Evolutionary conservation across 1,140 invertebrate species (phyloP).

Genomic region (Centruroides vittatus): DNA sequence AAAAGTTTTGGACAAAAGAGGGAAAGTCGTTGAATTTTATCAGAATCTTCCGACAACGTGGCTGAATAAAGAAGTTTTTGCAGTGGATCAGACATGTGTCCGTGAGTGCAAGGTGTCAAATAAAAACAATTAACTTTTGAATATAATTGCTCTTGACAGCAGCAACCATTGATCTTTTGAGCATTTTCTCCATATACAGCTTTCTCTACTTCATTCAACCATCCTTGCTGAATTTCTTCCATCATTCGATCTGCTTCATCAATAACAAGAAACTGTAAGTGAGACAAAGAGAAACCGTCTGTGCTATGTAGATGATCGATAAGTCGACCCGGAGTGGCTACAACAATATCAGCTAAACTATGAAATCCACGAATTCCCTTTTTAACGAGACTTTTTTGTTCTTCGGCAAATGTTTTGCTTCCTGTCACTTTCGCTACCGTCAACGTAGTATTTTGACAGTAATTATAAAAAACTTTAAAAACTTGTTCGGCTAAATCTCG

Average conservation of each 20-base stretch:
- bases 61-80: conserved; percentile 94
- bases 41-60: conserved; percentile 88
- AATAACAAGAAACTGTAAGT: conserved; percentile 62
- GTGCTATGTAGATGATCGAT: conserved; percentile 83
- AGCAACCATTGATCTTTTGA: conserved; percentile 4
- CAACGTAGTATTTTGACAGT: conserved; percentile 51
- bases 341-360: conserved; percentile 60
- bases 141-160: not conserved
- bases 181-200: conserved; percentile 15
- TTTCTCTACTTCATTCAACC: conserved; percentile 52
- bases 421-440: conserved; percentile 59
- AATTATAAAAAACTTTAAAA: conserved; percentile 41
- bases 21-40: conserved; percentile 71
- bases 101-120: conserved; percentile 6
- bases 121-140: not conserved
- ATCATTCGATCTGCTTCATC: conserved; percentile 93
- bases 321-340: conserved; percentile 83
- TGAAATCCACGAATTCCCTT: conserved; percentile 32
- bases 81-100: conserved; percentile 30
- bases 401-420: conserved; percentile 49
- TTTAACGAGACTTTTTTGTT: conserved; percentile 56
- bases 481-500: conserved; percentile 83
- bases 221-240: conserved; percentile 77
- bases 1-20: conserved; percentile 86
- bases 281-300: conserved; percentile 62